phyloP scores from a whole-genome alignment of 2,888 invertebrate species.

The Luperina nickerlii region DNA sequence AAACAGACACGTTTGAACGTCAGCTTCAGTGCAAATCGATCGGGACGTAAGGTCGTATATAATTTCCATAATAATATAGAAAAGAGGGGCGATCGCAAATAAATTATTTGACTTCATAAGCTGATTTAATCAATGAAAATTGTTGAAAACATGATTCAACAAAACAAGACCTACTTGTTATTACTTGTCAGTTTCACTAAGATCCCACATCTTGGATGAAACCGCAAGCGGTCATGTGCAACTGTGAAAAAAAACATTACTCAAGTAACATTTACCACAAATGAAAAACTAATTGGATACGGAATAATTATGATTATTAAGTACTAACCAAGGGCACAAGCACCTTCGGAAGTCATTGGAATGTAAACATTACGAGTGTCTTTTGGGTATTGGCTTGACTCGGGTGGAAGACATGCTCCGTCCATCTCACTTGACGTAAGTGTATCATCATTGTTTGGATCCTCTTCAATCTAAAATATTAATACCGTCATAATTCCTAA shows the following conservation, averaged over 20 bases:
- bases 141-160: not conserved
- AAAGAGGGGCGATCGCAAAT: not conserved
- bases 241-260: conserved; percentile 71
- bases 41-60: conserved; percentile 14
- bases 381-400: conserved; percentile 68
- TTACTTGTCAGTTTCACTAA: conserved; percentile 96
- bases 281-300: not conserved
- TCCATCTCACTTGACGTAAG: conserved; percentile 77
- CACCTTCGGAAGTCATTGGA: conserved; percentile 76
- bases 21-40: conserved; percentile 15
- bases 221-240: conserved; percentile 92
- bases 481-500: not conserved
- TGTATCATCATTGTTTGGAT: conserved; percentile 81
- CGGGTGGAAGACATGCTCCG: conserved; percentile 65
- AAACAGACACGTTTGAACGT: conserved; percentile 14
- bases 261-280: not conserved
- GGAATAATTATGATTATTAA: not conserved
- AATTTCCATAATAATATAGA: conserved; percentile 16
- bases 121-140: not conserved
- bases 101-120: conserved; percentile 3
- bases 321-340: conserved; percentile 76
- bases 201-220: conserved; percentile 97
- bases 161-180: conserved; percentile 85
- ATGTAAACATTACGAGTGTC: conserved; percentile 72
- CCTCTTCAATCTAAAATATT: conserved; percentile 76